phyloP scores from a whole-genome alignment of 2,797 vertebrate species.

The Percopsis omiscomaycus region DNA sequence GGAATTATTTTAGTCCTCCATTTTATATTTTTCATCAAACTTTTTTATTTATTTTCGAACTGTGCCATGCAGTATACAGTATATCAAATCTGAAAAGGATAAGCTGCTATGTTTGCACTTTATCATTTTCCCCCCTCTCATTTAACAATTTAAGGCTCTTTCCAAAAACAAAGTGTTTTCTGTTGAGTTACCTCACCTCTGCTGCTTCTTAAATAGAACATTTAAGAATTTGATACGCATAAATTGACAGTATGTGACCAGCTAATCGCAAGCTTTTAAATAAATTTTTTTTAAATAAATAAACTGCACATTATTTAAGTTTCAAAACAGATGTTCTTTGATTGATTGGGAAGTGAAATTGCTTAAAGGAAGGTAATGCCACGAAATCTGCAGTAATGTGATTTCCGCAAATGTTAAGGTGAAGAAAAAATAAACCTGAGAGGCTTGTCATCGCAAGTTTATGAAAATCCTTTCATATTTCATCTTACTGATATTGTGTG shows the following conservation, averaged over 20 bases:
- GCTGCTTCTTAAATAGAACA: no score
- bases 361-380: neutral
- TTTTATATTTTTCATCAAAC: neutral
- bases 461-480: no score
- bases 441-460: no score
- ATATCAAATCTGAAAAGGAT: neutral
- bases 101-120: neutral
- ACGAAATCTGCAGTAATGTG: neutral
- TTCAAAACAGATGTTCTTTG: constrained; percentile 4
- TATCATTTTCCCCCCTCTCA: neutral
- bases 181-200: neutral
- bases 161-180: neutral
- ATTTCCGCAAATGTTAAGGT: no score
- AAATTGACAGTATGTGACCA: constrained; percentile 3
- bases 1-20: no score
- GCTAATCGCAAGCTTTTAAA: constrained; percentile 7
- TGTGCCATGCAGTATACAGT: constrained; percentile 16
- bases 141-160: neutral
- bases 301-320: constrained; percentile 1
- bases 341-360: neutral
- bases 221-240: no score
- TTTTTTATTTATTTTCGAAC: neutral
- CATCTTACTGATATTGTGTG: no score
- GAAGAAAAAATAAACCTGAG: no score
- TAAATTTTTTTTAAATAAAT: constrained; percentile 42